Conservation (phyloP, 2,113 vertebrate genomes). For the Gavia stellata region DNA sequence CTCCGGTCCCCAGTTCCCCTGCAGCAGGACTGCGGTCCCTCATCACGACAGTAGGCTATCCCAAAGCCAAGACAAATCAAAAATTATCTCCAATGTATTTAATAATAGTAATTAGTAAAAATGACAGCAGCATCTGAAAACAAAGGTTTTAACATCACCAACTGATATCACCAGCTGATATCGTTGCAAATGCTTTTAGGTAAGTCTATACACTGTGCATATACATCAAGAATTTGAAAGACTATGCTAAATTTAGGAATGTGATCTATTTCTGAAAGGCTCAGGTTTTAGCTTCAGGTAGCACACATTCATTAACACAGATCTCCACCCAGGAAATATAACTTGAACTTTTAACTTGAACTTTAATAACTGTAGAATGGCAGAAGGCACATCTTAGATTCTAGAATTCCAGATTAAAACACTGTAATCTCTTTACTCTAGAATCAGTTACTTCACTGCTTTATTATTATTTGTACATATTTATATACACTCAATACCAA, state of each 20-base stretch:
- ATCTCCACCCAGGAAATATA: neutral
- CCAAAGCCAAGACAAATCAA: neutral
- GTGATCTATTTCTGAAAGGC: neutral
- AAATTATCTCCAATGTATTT: neutral
- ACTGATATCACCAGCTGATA: neutral
- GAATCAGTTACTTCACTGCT: neutral
- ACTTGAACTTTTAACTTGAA: neutral
- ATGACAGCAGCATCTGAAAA: neutral
- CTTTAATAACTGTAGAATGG: neutral
- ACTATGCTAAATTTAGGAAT: neutral
- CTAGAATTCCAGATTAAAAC: neutral
- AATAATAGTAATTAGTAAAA: neutral
- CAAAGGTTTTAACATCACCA: neutral
- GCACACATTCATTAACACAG: neutral
- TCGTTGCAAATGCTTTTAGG: neutral
- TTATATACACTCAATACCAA: neutral
- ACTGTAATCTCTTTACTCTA: neutral
- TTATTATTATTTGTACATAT: neutral
- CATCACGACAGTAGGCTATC: neutral
- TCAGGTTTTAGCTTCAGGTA: neutral
- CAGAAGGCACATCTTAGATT: neutral
- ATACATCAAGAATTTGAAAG: neutral
- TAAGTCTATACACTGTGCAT: neutral
- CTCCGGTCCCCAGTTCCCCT: neutral
- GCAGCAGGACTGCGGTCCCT: neutral